Evolutionary conservation across 2,797 vertebrate genomes (phyloP), one percentile per base, ranked within the genome.

Genomic region (Anguilla pacifica): DNA sequence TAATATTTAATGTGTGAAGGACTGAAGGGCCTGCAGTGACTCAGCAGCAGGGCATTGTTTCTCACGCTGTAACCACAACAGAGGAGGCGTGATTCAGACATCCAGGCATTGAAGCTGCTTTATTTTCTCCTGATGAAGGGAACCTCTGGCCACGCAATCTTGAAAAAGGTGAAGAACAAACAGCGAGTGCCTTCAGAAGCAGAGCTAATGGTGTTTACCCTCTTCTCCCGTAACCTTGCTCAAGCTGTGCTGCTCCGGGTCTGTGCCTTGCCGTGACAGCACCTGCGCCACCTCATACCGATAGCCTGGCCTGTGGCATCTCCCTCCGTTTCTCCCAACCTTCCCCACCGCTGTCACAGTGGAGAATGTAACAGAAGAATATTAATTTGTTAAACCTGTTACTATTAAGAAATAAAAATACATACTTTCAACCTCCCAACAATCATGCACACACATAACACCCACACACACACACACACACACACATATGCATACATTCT

Each of bases 181-280:
- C 74, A 51, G 74, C 92, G 61, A 85, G 91, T 87, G 91, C 91
- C 89, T 93, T 89, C 89, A 25, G 49, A 91, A 92, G 88, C 17
- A 1, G 89, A 89, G 92, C 92, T 92, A 93, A 93, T 94, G 90
- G 84, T 95, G 93, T 94, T 93, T 93, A 91, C 92, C 89, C 91
- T 94, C 90, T 88, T 90, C 88, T 91, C 90, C 92, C 91, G 85
- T 91, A 84, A 90, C 89, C 85, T 79, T 89, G 90, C 92, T 91
- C 93, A 89, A 72, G 88, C 91, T 35, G 88, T 92, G 90, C 90
- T 89, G 89, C 77, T 89, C 93, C 91, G 93, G 91, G 93, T 90
- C 94, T 91, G 92, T 86, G 82, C 85, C 89, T 91, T 89, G 13
- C 91, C 91, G 89, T 92, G 91, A 93, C 89, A 89, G 61, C 85